These are phyloP conservation scores for Oegoconia quadripuncta DNA, from an alignment of 2,888 invertebrate genomes.

Conservation along the genomic window DNA sequence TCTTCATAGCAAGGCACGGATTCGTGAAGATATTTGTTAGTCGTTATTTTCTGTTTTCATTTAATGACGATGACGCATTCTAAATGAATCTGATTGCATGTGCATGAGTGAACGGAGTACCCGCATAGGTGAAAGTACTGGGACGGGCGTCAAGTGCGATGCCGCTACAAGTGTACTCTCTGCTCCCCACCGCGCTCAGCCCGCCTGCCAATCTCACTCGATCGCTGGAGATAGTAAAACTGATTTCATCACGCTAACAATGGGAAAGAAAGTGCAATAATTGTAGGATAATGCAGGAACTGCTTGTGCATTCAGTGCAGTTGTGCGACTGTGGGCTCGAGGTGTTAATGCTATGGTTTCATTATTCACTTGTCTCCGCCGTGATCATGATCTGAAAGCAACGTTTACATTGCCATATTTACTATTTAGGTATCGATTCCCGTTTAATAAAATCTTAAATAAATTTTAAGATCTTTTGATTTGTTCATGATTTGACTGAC, in stretches of 20 bases:
- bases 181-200: constrained; percentile 43
- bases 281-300: constrained; percentile 66
- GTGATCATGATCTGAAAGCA: too few species aligned
- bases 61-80: constrained; percentile 8
- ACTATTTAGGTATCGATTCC: too few species aligned
- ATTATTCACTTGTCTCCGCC: too few species aligned
- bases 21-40: too few species aligned
- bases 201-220: constrained; percentile 61
- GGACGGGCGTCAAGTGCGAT: constrained; percentile 56
- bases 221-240: constrained; percentile 69
- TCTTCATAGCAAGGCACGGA: too few species aligned
- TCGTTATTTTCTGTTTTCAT: background rate
- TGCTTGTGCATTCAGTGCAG: constrained; percentile 31
- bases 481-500: too few species aligned
- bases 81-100: constrained; percentile 42
- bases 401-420: too few species aligned
- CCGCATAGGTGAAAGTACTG: constrained; percentile 69
- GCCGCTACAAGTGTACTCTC: constrained; percentile 40
- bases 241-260: constrained; percentile 68
- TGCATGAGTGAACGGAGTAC: constrained; percentile 55
- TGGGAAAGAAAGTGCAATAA: constrained; percentile 75
- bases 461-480: too few species aligned
- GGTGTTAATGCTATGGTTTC: constrained; percentile 16
- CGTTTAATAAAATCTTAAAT: too few species aligned
- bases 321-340: constrained; percentile 19